Conservation (phyloP, 2,797 vertebrate species). For the Acrossocheilus fasciatus region DNA sequence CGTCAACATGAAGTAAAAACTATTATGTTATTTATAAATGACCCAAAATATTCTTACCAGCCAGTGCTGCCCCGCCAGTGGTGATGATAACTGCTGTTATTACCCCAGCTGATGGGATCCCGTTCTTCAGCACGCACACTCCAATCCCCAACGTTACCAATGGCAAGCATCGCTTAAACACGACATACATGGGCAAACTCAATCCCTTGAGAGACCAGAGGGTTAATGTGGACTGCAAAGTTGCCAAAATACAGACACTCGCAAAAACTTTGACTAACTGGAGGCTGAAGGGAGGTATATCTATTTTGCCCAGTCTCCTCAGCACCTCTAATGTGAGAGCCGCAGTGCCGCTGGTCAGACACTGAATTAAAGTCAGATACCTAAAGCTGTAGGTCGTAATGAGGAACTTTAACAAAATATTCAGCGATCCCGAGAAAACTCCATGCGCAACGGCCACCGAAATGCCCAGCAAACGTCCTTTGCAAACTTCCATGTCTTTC, state of each 20-base stretch:
- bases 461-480: constrained; percentile 85
- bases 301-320: constrained; percentile 84
- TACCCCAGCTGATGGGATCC: constrained; percentile 89
- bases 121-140: constrained; percentile 90
- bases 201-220: constrained; percentile 95
- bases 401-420: constrained; percentile 95
- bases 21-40: neutral
- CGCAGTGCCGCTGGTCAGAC: constrained; percentile 87
- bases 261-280: constrained; percentile 89
- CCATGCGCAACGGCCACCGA: constrained; percentile 94
- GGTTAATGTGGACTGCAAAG: constrained; percentile 93
- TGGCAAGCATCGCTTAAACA: constrained; percentile 96
- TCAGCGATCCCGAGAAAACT: constrained; percentile 93
- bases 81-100: constrained; percentile 90
- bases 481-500: constrained; percentile 81
- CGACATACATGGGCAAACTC: constrained; percentile 97
- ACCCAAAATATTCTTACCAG: constrained; percentile 78
- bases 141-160: constrained; percentile 92
- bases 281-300: constrained; percentile 88
- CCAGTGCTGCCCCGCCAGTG: constrained; percentile 91
- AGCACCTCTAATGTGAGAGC: constrained; percentile 89
- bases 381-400: constrained; percentile 88
- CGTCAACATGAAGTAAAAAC: neutral
- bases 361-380: constrained; percentile 95
- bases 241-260: constrained; percentile 87